Evolutionary conservation across 1,140 invertebrate genomes (phyloP), one percentile per base, ranked within the genome.

Genomic region (Oncopeltus fasciatus): DNA sequence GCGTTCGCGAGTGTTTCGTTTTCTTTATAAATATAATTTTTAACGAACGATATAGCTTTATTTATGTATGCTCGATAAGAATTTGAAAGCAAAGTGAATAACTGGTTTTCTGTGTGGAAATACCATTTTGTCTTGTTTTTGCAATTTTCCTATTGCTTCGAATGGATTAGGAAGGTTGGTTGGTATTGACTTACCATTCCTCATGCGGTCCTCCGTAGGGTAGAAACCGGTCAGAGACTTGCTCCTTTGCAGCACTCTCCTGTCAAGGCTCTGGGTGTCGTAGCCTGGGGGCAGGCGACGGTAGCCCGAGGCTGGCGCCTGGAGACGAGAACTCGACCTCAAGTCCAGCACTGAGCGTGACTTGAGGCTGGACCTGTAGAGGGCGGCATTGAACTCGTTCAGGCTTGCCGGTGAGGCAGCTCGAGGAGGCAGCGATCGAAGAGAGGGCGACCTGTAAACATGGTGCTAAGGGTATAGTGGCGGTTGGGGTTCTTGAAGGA

Each of bases 161-260:
- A n/a, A n/a, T n/a, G n/a, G n/a, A n/a, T n/a, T n/a, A n/a, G n/a
- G n/a, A n/a, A n/a, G n/a, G n/a, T n/a, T n/a, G n/a, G n/a, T n/a
- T n/a, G n/a, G n/a, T n/a, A n/a, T n/a, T n/a, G n/a, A 47, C 11
- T 53, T 53, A 53, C 49, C 49, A 27, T 53, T 53, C 12, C 49
- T 53, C 49, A 53, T 53, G 20, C 49, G 20, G 49, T 53, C 24
- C 24, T 53, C 49, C 4, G 49, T 53, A 2, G 49, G 49, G 49
- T 24, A 53, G 24, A 53, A 53, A 11, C 49, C 49, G n/a, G n/a
- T n/a, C 9, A 53, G 21, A 2, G 49, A 53, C 14, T 26, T 53
- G 1, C 20, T 24, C 3, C 49, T 18, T 4, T 53, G 24, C 2
- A 53, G 14, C 16, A 53, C 20, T 24, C 24, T 53, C 14, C 49